phyloP scores from a whole-genome alignment of 2,888 invertebrate genomes.

The Flexamia atlantica region DNA sequence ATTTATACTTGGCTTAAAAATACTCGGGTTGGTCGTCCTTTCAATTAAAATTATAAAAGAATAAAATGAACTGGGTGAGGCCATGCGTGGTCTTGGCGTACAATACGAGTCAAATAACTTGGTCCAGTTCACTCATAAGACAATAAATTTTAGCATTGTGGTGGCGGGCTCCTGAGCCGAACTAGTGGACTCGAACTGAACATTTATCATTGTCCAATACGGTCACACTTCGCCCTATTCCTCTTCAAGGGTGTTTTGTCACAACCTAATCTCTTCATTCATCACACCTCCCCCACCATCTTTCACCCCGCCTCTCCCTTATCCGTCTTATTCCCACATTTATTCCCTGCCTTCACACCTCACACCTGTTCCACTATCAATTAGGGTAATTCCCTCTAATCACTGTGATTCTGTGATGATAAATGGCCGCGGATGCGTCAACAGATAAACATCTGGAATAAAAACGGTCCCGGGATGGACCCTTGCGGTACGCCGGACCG shows the following conservation, averaged over 20 bases:
- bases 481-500: neutral
- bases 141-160: too few species aligned
- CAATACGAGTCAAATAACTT: too few species aligned
- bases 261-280: conserved; percentile 22
- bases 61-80: too few species aligned
- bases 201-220: too few species aligned
- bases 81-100: too few species aligned
- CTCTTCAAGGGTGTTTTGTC: conserved; percentile 28
- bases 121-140: too few species aligned
- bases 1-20: too few species aligned
- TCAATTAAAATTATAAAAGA: too few species aligned
- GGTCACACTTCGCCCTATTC: neutral
- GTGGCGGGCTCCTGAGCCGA: too few species aligned
- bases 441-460: conserved; percentile 2
- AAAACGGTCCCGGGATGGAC: neutral
- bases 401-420: neutral
- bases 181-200: too few species aligned
- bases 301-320: neutral
- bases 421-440: neutral
- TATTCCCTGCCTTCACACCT: neutral
- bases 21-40: too few species aligned
- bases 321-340: conserved; percentile 2
- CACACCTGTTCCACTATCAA: conserved; percentile 33
- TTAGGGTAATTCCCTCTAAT: neutral
- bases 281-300: conserved; percentile 4